Evolutionary conservation across 2,113 vertebrate species (phyloP), one percentile per base, ranked within the genome.

Genomic region (Delphinus delphis): DNA sequence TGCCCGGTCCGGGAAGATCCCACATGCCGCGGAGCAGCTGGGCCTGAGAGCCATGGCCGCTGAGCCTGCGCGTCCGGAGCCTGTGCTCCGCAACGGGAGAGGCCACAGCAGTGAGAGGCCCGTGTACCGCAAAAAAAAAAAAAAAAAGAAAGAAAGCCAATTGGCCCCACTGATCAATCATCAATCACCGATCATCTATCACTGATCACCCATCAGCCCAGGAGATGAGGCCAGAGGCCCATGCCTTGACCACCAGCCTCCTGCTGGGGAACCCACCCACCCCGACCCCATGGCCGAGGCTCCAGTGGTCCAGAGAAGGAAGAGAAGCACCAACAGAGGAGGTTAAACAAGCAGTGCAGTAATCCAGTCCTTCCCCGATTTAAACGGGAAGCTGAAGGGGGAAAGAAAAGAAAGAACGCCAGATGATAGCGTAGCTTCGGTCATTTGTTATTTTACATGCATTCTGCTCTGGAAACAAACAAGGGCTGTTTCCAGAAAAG

Each of bases 331-430:
- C 2, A 6, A 23, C 2, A 80, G 28, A 38, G 62, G n/a, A 33
- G 21, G 5, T 15, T 10, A 14, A 21, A 55, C 14, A 4, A 33
- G 28, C 8, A 3, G 17, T 1, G 7, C 26, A 13, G 33, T 6
- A 14, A n/a, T 25, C 87, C 13, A 18, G 12, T 5, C 20, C 11
- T 44, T 38, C 3, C 0, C 47, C 33, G 5, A 50, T 13, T 15
- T 10, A 11, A n/a, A 26, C 0, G 0, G 55, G 20, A 3, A 38
- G 33, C 38, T 11, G 9, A 41, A 36, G 67, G 4, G 55, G 70
- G 8, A 3, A 8, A 5, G 2, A 3, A 6, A 20, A 6, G 53
- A 53, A 6, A 2, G 53, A 14, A 47, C 1, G 0, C n/a, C 41
- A 20, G 50, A 8, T 14, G 0, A 13, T 18, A 3, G 14, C 50